Conservation (phyloP, 2,113 vertebrate species). For the Sander lucioperca region DNA sequence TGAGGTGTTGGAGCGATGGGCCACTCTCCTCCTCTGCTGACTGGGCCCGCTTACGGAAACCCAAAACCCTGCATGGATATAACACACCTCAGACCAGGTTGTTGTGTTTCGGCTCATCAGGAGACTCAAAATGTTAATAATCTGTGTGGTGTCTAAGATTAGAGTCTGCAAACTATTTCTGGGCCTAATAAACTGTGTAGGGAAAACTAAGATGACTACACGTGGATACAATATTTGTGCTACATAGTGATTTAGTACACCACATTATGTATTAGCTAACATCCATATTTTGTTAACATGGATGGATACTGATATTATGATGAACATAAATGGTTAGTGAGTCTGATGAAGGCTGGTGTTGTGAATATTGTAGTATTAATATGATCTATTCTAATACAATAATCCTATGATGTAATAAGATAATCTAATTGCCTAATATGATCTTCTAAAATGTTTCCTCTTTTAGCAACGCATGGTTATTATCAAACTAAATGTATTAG, state of each 20-base stretch:
- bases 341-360: conserved; percentile 12
- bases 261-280: neutral
- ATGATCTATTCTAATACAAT: conserved; percentile 22
- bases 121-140: conserved; percentile 32
- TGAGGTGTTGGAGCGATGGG: conserved; percentile 83
- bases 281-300: conserved; percentile 29
- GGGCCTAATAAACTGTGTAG: neutral
- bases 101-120: conserved; percentile 31
- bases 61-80: conserved; percentile 84
- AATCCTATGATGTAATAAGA: conserved; percentile 10
- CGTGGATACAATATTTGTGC: neutral
- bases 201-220: conserved; percentile 1
- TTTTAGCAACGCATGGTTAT: conserved; percentile 59
- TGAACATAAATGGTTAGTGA: conserved; percentile 22
- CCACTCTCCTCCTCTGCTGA: conserved; percentile 85
- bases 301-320: conserved; percentile 24
- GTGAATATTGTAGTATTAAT: conserved; percentile 9
- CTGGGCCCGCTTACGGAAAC: conserved; percentile 86
- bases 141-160: neutral
- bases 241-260: conserved; percentile 11
- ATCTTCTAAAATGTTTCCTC: conserved; percentile 44
- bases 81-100: conserved; percentile 76
- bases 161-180: neutral
- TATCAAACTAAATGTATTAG: conserved; percentile 62
- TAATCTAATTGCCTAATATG: conserved; percentile 22